A percentile compares a stretch with the other conserved stretches of the same genome.
These are phyloP conservation scores for Alethe castanea DNA, from an alignment of 2,113 vertebrate genomes.

Conservation along the genomic window DNA sequence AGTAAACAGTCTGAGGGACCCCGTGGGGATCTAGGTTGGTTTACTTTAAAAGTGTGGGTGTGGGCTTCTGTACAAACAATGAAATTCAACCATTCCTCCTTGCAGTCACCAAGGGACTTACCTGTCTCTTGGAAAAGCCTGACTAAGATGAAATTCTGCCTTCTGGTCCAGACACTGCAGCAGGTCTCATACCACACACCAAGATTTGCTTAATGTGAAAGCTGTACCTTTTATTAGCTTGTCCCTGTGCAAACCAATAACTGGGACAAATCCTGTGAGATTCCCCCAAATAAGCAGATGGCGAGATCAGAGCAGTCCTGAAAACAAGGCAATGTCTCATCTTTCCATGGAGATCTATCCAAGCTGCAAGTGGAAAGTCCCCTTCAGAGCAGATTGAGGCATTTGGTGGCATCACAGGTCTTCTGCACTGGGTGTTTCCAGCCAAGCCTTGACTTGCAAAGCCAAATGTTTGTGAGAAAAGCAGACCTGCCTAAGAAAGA, in stretches of 20 bases:
- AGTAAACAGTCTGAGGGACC: conserved; percentile 1
- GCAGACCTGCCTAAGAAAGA: background rate
- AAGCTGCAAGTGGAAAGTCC: background rate
- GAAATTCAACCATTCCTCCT: background rate
- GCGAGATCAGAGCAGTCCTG: background rate
- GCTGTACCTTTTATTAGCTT: background rate
- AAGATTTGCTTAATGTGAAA: background rate
- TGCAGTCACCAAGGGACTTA: background rate
- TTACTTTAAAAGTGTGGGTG: background rate
- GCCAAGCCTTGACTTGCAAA: background rate
- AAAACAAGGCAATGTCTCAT: background rate
- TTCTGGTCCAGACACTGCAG: background rate
- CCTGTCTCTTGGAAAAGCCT: conserved; percentile 5
- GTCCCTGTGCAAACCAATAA: background rate
- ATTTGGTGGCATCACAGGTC: background rate
- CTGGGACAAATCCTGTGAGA: background rate
- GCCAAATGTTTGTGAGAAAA: background rate
- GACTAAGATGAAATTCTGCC: background rate
- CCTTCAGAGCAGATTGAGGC: background rate
- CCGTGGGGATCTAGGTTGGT: background rate
- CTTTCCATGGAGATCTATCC: background rate
- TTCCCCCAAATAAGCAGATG: background rate
- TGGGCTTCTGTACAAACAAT: conserved; percentile 25
- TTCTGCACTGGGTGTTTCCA: background rate
- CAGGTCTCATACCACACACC: conserved; percentile 10